Evolutionary conservation across 2,113 vertebrate species (phyloP), one percentile per base, ranked within the genome.

Genomic region (Oxyura jamaicensis): DNA sequence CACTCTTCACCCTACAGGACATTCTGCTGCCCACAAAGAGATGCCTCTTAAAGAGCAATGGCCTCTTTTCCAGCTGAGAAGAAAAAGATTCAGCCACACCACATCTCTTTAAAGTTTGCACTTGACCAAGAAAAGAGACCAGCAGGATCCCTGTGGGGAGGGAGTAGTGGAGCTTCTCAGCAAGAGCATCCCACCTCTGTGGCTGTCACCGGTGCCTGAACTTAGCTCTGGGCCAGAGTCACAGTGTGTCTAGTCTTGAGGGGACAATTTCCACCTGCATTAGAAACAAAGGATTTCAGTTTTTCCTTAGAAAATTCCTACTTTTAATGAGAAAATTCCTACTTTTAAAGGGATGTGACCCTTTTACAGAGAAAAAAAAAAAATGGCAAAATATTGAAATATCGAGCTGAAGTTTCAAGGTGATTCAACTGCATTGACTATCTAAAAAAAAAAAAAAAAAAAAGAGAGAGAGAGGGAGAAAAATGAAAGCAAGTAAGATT

Each of bases 331-430:
- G 4, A 10, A 21, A 92, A 85, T 67, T 36, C 15, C 44, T 90
- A 31, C 19, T 11, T 14, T 62, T 69, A 69, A 25, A 48, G 4
- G 3, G 4, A 55, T 73, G 8, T 46, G 35, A 59, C 11, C 2
- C 9, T 85, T 55, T 20, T 1, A 52, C 5, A 11, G 39, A 69
- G 33, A 53, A 85, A 85, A 82, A 85, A 85, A 82, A 39, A 82
- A 0, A 68, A 12, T 6, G 31, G 3, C 31, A n/a, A 10, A 35
- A 41, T 13, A 6, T 1, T 56, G 18, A 10, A 35, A 41, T 13
- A 6, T 1, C 52, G 18, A 73, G 13, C 6, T 68, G 58, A 46
- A 6, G 5, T 80, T 94, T 91, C 68, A 69, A 63, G 44, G 14
- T 62, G 26, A 86, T 71, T 66, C 18, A 65, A 35, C 6, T 13